Evolutionary conservation across 2,797 vertebrate genomes (phyloP), one percentile per base, ranked within the genome.

Genomic region (Ctenosaura bakeri): DNA sequence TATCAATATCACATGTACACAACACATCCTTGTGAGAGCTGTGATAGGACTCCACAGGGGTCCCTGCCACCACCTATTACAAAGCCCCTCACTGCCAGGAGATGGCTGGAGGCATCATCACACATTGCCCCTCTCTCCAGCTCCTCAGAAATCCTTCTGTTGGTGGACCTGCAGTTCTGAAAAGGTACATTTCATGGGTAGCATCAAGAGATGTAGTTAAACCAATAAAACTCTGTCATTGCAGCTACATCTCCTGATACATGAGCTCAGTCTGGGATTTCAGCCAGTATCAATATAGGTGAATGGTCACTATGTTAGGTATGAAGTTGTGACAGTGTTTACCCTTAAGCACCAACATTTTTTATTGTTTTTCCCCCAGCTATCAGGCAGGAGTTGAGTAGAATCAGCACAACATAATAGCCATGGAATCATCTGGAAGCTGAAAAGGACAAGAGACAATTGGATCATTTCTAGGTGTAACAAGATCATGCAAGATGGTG

Each of bases 321-420:
- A 9, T 59, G 38, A 82, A 4, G 46, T 38, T 87, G 79, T 69
- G 50, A 42, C 24, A 4, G 1, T 29, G 54, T 32, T 22, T 4
- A 46, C 73, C 71, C 50, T 69, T 78, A 56, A 42, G 35, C 64
- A 64, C 81, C 74, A 1, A 32, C 9, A n/a, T 62, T 62, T 56
- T 83, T 87, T n/a, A n/a, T 59, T 85, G 9, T 24, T 83, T 0
- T 32, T 81, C 62, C 18, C 18, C 50, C 42, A 90, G 99, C 99
- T 96, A 99, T 99, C 97, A 98, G 99, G 98, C 98, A 98, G 97
- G 99, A 99, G 98, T 98, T 99, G 91, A 98, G 98, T 94, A 98
- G 99, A 95, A 98, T 99, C 97, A 98, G 98, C 96, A 98, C 98
- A 93, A 99, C 98, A 94, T 99, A 99, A 98, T 97, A 96, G 94